A percentile compares a stretch with the other conserved stretches of the same genome.
Conservation (phyloP, 2,888 invertebrate species). For the Auanema freiburgensis region DNA sequence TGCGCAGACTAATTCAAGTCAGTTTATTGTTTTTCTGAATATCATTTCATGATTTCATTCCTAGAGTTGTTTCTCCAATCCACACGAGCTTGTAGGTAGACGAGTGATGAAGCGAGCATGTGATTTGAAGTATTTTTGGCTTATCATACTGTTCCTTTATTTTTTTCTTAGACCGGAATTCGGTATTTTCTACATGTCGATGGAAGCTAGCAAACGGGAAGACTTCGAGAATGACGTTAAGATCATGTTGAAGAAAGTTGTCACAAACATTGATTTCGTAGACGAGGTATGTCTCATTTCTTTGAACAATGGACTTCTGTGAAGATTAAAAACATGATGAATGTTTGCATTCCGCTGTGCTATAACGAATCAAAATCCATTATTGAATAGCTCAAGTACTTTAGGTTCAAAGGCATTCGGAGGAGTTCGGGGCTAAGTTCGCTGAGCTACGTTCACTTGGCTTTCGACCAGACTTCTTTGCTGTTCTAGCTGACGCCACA, state of each 20-base stretch:
- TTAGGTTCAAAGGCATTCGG: conserved; percentile 40
- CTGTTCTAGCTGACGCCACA: conserved; percentile 42
- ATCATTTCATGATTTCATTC: not conserved
- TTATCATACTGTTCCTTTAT: not conserved
- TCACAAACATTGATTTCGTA: conserved; percentile 49
- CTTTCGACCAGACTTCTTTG: conserved; percentile 50
- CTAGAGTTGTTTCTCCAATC: conserved; percentile 57
- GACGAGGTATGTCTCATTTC: conserved; percentile 40
- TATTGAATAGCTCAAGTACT: conserved; percentile 8
- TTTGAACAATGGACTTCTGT: not conserved
- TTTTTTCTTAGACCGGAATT: conserved; percentile 12
- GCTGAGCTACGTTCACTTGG: conserved; percentile 34
- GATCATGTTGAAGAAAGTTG: conserved; percentile 51
- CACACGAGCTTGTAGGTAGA: conserved; percentile 52
- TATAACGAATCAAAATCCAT: no score
- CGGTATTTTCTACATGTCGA: conserved; percentile 34
- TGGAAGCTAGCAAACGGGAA: conserved; percentile 43
- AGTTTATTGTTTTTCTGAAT: not conserved
- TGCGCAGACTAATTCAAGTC: conserved; percentile 47
- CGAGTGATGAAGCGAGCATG: conserved; percentile 50
- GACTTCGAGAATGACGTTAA: conserved; percentile 53
- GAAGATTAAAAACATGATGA: no score
- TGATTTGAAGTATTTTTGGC: conserved; percentile 23
- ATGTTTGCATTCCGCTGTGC: no score
- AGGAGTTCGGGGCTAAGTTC: conserved; percentile 41